Base-by-base conservation (phyloP, 2,888 invertebrate genomes). In the Acanthosepion lycidas region DNA sequence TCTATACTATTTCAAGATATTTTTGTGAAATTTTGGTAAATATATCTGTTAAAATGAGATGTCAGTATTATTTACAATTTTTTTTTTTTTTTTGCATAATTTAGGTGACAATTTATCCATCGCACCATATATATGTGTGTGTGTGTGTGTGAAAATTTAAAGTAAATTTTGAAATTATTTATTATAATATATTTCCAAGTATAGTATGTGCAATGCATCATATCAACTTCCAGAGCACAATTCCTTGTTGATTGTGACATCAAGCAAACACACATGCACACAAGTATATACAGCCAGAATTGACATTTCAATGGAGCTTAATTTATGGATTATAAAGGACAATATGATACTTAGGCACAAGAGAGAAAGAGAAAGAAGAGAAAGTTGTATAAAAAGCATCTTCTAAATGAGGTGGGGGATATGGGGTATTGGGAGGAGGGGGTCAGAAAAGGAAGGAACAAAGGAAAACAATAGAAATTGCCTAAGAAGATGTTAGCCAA, bases 301-400 rank as follows among this genome's bases (percentile, higher is more conserved):
- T 78, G 78, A 78, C 78, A 78, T 78, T 78, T 78, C n/a, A 78
- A 78, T 78, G n/a, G 78, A 78, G n/a, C 78, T 78, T 78, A 78
- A 78, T 78, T 78, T 78, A 33, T 15, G 20, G 59, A 59, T 59
- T 59, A 23, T 33, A n/a, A 33, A 33, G n/a, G 78, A 78, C 78
- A 78, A 78, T 78, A 23, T n/a, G 78, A 78, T 78, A 78, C n/a
- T 78, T n/a, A 33, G n/a, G n/a, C 78, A 33, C n/a, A 33, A 78
- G n/a, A 78, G 15, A 78, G 33, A 78, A 78, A 78, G n/a, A n/a
- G 78, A n/a, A 8, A 6, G n/a, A 5, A 78, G n/a, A n/a, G 9
- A 12, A 78, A 78, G 78, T 33, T n/a, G n/a, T 78, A 78, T 78
- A n/a, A 78, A n/a, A n/a, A 78, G 78, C n/a, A n/a, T 78, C 78